A percentile compares a stretch with the other conserved stretches of the same genome.
phyloP scores from a whole-genome alignment of 1,140 invertebrate genomes.

The Fopius arisanus region DNA sequence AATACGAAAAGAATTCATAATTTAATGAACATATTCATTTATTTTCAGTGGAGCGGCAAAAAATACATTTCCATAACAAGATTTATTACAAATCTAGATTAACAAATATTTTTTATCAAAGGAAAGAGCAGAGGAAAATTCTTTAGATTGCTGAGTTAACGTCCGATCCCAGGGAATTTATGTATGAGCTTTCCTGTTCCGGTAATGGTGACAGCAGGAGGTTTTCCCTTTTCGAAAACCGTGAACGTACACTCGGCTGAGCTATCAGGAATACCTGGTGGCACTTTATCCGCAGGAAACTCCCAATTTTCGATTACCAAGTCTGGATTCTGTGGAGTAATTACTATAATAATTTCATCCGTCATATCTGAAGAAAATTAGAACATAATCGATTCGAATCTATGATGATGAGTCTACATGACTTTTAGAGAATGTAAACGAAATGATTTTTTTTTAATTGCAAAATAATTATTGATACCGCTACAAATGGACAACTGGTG shows the following conservation, averaged over 20 bases:
- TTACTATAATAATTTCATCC: neutral
- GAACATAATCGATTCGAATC: too few species aligned
- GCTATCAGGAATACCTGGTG: slow-evolving; percentile 22
- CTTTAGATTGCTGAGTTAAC: neutral
- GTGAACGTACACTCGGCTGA: neutral
- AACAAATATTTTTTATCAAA: too few species aligned
- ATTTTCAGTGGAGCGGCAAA: too few species aligned
- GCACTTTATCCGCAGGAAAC: neutral
- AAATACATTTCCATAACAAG: too few species aligned
- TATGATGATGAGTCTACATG: too few species aligned
- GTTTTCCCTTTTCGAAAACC: slow-evolving; percentile 15
- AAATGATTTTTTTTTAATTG: slow-evolving; percentile 12
- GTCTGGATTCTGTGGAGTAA: neutral
- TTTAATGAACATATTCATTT: too few species aligned
- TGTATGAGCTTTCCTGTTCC: slow-evolving; percentile 6
- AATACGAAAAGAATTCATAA: too few species aligned
- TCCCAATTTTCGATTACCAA: neutral
- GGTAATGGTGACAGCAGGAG: neutral
- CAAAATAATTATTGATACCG: neutral
- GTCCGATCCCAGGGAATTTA: neutral
- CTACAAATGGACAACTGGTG: neutral
- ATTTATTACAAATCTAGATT: too few species aligned
- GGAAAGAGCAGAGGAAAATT: too few species aligned
- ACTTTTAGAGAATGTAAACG: too few species aligned
- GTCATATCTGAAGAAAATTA: neutral